Conservation (phyloP, 2,888 invertebrate species). For the Nymphalis urticae region DNA sequence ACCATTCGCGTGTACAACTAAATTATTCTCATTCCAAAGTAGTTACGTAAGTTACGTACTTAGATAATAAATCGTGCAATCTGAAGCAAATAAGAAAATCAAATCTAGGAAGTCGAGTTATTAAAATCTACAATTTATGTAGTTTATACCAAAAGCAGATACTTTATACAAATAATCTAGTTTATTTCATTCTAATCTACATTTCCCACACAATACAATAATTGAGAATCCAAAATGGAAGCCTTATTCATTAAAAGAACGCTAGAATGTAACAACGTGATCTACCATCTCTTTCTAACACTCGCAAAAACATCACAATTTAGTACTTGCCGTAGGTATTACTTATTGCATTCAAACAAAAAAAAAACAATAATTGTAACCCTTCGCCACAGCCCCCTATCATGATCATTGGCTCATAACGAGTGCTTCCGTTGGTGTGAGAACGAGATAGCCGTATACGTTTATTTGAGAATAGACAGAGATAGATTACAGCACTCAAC, state of each 20-base stretch:
- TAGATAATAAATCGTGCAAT: no score
- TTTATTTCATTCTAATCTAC: no score
- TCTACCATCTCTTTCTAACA: slow-evolving; percentile 2
- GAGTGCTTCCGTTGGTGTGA: slow-evolving; percentile 65
- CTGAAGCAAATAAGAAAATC: neutral
- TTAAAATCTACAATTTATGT: neutral
- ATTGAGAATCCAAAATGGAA: slow-evolving; percentile 7
- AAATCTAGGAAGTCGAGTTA: neutral
- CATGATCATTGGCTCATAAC: slow-evolving; percentile 71
- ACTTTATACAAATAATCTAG: no score
- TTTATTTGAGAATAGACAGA: slow-evolving; percentile 40
- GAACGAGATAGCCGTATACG: slow-evolving; percentile 48
- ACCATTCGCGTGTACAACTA: no score
- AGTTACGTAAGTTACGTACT: no score
- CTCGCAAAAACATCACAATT: neutral
- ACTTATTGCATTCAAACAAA: slow-evolving; percentile 35
- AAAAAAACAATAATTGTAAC: slow-evolving; percentile 40
- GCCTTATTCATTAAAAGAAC: neutral
- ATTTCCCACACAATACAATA: slow-evolving; percentile 1
- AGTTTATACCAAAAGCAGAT: no score
- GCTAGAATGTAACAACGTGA: neutral
- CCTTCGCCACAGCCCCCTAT: slow-evolving; percentile 50
- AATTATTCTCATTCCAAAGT: no score
- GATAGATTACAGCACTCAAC: slow-evolving; percentile 54
- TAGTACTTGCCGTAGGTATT: slow-evolving; percentile 26